These are phyloP conservation scores for Theristicus caerulescens DNA, from an alignment of 2,113 vertebrate genomes.

Conservation along the genomic window DNA sequence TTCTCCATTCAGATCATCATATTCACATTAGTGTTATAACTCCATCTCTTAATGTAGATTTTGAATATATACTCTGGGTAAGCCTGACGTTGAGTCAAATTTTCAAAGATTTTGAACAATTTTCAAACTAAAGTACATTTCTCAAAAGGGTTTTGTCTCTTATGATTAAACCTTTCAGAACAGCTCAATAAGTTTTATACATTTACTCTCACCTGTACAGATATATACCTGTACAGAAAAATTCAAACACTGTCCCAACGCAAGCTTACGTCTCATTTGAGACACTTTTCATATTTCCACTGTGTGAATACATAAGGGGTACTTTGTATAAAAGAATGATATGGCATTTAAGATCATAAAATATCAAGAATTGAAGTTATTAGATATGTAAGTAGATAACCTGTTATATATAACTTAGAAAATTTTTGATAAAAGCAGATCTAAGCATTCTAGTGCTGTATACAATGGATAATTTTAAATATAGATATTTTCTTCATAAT, in stretches of 20 bases:
- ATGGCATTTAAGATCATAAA: background rate
- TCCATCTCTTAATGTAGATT: background rate
- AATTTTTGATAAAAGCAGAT: background rate
- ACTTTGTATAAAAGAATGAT: background rate
- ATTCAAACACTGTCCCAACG: background rate
- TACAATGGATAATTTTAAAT: background rate
- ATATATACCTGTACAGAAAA: background rate
- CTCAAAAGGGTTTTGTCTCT: background rate
- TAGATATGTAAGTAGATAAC: background rate
- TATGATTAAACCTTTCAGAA: background rate
- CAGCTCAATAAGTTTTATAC: background rate
- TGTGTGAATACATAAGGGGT: fast-evolving
- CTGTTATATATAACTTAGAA: background rate
- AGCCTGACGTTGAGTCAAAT: background rate
- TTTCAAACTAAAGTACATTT: background rate
- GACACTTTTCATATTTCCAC: background rate
- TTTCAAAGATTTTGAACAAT: background rate
- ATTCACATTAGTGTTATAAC: background rate
- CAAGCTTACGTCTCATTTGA: background rate
- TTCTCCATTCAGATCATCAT: background rate
- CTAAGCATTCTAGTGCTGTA: background rate
- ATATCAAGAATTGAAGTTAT: background rate
- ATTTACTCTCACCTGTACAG: background rate
- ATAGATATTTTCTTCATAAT: background rate
- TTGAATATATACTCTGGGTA: background rate